phyloP scores from a whole-genome alignment of 2,888 invertebrate genomes.

The Ernsta delagoae region DNA sequence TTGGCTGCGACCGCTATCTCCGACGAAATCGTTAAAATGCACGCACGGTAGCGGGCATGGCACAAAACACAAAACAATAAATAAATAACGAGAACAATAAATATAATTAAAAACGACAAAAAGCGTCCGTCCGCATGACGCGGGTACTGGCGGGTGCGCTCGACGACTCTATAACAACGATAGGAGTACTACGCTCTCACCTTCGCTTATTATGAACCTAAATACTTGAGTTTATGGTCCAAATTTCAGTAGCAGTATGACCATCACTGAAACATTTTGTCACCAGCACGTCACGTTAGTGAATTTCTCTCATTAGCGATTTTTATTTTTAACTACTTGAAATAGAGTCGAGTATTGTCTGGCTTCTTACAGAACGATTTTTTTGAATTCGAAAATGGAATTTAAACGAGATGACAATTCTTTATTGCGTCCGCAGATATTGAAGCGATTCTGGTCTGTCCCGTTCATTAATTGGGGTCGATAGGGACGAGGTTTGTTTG shows the following conservation, averaged over 20 bases:
- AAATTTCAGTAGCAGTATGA: constrained; percentile 48
- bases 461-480: constrained; percentile 58
- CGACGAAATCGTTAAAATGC: constrained; percentile 73
- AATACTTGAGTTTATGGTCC: constrained; percentile 46
- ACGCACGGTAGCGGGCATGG: constrained; percentile 77
- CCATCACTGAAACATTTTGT: constrained; percentile 74
- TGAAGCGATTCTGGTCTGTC: constrained; percentile 60
- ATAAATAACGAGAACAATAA: constrained; percentile 83
- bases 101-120: constrained; percentile 83
- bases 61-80: constrained; percentile 74
- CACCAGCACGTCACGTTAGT: constrained; percentile 71
- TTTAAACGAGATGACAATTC: constrained; percentile 78
- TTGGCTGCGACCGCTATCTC: constrained; percentile 78
- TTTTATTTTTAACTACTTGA: constrained; percentile 65
- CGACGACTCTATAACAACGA: constrained; percentile 76
- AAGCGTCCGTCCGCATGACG: constrained; percentile 78
- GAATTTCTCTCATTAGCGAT: constrained; percentile 72
- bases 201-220: constrained; percentile 44
- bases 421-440: constrained; percentile 58
- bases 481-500: constrained; percentile 66
- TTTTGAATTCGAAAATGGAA: constrained; percentile 67
- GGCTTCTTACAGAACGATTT: constrained; percentile 51
- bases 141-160: constrained; percentile 71
- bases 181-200: constrained; percentile 47
- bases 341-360: constrained; percentile 60